Percentiles rank a stretch among this genome's conserved stretches.
Conservation (phyloP, 2,797 vertebrate genomes). For the Peromyscus melanophrys region DNA sequence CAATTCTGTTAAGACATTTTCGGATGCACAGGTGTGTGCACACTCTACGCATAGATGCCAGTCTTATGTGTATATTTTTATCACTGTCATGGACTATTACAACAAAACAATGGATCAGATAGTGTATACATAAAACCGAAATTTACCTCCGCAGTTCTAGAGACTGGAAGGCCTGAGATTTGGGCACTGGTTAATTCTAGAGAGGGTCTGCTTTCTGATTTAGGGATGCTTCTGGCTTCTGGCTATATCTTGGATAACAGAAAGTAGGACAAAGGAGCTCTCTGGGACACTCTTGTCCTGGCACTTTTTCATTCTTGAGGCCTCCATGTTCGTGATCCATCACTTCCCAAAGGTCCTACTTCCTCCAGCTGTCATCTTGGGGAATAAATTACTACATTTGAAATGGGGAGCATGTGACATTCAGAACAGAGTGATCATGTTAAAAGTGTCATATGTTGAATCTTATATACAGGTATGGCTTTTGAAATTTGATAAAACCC, state of each 20-base stretch:
- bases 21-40: neutral
- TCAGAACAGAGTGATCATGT: neutral
- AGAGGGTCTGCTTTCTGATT: neutral
- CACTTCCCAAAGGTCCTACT: neutral
- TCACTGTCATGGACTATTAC: neutral
- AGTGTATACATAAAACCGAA: neutral
- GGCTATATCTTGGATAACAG: neutral
- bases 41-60: neutral
- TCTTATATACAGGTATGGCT: neutral
- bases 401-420: neutral
- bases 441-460: neutral
- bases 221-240: neutral
- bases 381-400: neutral
- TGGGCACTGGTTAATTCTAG: neutral
- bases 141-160: neutral
- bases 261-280: neutral
- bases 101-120: neutral
- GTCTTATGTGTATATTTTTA: neutral
- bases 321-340: neutral
- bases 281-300: neutral
- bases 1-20: neutral
- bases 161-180: too few relatives aligned
- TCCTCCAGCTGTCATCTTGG: neutral
- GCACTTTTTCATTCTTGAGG: neutral
- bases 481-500: conserved; percentile 18